phyloP scores from a whole-genome alignment of 2,113 vertebrate genomes.

The Hemicordylus capensis region DNA sequence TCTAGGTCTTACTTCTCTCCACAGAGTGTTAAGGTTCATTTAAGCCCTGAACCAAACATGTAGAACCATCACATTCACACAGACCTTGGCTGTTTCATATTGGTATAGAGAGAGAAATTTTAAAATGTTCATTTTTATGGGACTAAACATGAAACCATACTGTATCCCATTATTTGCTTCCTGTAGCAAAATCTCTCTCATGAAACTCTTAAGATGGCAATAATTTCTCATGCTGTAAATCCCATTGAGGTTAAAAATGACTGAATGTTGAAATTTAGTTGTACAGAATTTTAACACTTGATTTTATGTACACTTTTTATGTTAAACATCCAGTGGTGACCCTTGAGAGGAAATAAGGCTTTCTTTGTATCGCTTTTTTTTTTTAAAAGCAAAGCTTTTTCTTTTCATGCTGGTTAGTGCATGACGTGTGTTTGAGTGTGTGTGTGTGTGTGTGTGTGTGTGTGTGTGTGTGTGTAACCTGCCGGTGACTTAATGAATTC shows the following conservation, averaged over 20 bases:
- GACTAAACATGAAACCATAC: neutral
- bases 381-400: neutral
- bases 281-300: neutral
- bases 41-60: neutral
- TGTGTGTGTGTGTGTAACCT: neutral
- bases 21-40: neutral
- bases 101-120: neutral
- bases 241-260: neutral
- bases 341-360: neutral
- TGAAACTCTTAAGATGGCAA: neutral
- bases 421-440: conserved; percentile 1
- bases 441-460: too few relatives aligned
- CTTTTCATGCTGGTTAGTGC: neutral
- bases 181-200: neutral
- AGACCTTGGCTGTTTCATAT: neutral
- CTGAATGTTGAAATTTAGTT: neutral
- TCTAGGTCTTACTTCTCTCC: neutral
- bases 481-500: neutral
- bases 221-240: neutral
- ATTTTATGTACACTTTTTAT: neutral
- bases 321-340: neutral
- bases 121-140: neutral
- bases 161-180: neutral
- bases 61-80: neutral
- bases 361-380: neutral